These are phyloP conservation scores for Pocillopora verrucosa DNA, from an alignment of 64 coral and sea anemone species.

Conservation along the genomic window DNA sequence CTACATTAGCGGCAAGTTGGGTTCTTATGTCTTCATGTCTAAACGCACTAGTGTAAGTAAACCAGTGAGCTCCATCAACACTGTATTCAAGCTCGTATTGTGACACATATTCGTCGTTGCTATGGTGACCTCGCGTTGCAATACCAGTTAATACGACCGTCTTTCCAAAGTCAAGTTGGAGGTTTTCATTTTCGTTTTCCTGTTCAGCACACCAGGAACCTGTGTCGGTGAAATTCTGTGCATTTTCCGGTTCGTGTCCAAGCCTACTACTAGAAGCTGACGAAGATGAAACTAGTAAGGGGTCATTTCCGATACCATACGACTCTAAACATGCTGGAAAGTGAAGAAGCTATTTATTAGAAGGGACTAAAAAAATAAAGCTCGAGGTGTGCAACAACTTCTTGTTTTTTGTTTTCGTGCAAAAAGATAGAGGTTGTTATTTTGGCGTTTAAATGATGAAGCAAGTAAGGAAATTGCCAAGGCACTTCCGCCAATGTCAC, in stretches of 20 bases:
- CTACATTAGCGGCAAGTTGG: not conserved
- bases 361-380: not conserved
- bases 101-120: slow-evolving; percentile 25
- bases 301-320: slow-evolving; percentile 10
- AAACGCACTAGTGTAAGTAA: not conserved
- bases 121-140: slow-evolving; percentile 40
- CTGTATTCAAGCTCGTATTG: not conserved
- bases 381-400: not conserved
- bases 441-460: too few relatives aligned
- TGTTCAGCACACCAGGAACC: slow-evolving; percentile 29
- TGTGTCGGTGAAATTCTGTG: not conserved
- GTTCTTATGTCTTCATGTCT: too few relatives aligned
- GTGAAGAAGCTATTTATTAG: not conserved
- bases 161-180: slow-evolving; percentile 41
- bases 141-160: slow-evolving; percentile 29
- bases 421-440: not conserved
- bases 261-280: slow-evolving; percentile 16
- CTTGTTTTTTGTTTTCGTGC: not conserved
- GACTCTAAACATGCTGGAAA: not conserved
- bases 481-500: too few relatives aligned
- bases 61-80: not conserved
- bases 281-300: not conserved
- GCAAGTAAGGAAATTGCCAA: too few relatives aligned
- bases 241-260: slow-evolving; percentile 33
- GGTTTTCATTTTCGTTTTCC: not conserved